Evolutionary conservation across 2,888 invertebrate species (phyloP), one percentile per base, ranked within the genome.

Genomic region (Drosophila cognata): DNA sequence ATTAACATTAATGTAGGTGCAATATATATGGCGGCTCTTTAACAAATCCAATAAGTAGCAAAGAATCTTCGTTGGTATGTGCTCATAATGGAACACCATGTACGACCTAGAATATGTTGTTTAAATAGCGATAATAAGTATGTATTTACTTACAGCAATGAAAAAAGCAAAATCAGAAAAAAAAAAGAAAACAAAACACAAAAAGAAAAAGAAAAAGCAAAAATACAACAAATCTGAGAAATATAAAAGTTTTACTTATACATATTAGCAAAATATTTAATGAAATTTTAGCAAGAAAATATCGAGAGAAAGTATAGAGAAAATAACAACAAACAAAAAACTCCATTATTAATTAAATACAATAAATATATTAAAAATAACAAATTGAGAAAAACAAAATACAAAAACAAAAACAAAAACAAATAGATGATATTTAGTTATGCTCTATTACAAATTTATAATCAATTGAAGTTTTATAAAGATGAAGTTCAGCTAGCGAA

Each of bases 211-310:
- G n/a, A 48, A 61, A 31, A 21, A 13, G 18, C 21, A 43, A 59
- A 48, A 66, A 70, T 56, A 55, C 56, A 59, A 43, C 51, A 58
- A 60, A 60, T 60, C 56, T 28, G 57, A 76, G 67, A 76, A 60
- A 59, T 60, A 69, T 65, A 56, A 66, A 86, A 74, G 82, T 89
- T 89, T 87, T 87, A 88, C 90, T 89, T 88, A 88, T 88, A 89
- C 76, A 89, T 81, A 90, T 88, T 86, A 90, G 90, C 79, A 83
- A 87, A 86, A 90, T 90, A 89, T 84, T 84, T 90, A 87, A 88
- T 80, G 53, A 73, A 89, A 87, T 90, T 90, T 88, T 90, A 91
- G 84, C 84, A 84, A 74, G 61, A 67, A 77, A 74, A 73, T 61
- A 79, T 74, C 81, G 73, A 74, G 64, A 68, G 60, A 64, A 78